Conservation (phyloP, 2,797 vertebrate genomes). For the Manis crassicaudata region DNA sequence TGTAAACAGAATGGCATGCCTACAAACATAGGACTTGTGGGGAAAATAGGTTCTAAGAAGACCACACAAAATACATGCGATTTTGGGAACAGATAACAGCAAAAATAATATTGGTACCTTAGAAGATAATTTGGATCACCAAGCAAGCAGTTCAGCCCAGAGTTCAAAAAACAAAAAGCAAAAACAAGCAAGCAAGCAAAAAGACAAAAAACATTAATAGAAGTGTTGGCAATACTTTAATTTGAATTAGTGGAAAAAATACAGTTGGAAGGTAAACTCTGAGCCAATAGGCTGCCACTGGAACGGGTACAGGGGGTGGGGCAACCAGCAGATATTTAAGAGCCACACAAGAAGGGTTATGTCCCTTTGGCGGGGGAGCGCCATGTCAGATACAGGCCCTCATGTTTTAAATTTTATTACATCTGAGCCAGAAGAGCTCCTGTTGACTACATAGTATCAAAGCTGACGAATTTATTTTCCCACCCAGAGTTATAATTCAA, state of each 20-base stretch:
- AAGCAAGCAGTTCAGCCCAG: not conserved
- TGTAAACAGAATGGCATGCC: not conserved
- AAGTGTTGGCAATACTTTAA: not conserved
- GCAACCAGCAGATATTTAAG: not conserved
- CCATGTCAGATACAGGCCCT: not conserved
- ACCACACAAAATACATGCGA: not conserved
- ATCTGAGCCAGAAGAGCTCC: not conserved
- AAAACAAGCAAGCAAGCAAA: not conserved
- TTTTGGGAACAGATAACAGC: not conserved
- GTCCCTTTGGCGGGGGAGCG: not conserved
- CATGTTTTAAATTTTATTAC: not conserved
- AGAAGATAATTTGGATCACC: conserved; percentile 42
- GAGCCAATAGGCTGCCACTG: not conserved
- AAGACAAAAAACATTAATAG: not conserved
- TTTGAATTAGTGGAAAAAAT: not conserved
- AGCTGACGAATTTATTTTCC: not conserved
- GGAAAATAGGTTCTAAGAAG: not conserved
- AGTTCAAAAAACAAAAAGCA: not conserved
- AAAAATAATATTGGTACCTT: not conserved
- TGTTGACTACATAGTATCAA: not conserved
- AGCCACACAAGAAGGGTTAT: not conserved
- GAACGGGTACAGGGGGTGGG: not conserved
- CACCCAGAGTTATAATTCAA: not conserved
- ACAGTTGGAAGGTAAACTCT: not conserved
- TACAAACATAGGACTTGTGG: not conserved